Base-by-base conservation (phyloP, 2,797 vertebrate species). In the Myripristis murdjan region DNA sequence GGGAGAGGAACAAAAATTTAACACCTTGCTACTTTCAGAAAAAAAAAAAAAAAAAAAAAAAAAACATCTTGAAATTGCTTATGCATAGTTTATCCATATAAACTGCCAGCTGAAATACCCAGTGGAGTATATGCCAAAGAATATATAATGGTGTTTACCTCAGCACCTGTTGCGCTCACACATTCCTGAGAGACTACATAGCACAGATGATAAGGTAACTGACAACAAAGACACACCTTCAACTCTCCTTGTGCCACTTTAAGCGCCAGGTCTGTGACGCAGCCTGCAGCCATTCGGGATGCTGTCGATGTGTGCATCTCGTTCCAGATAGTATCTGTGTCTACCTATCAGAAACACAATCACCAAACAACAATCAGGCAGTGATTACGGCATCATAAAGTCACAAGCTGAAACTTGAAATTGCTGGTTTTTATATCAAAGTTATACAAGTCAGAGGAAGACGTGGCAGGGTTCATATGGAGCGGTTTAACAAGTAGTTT, bases 261-360 rank as follows among this genome's bases (percentile, higher is more conserved):
- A 87, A 97, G 93, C 18, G 97, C 95, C 69, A 99, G 91, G 74
- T 98, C 96, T 0, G 94, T 96, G 78, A 98, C 96, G 0, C 97
- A 96, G 73, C 97, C 97, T 0, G 94, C 95, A 0, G 97, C 97
- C 82, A 96, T 94, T 10, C 95, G 95, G 0, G 96, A 95, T 0
- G 96, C 96, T 0, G 93, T 90, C 69, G 96, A 94, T 20, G 96
- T 97, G 83, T 97, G 96, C 56, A 94, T 89, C 70, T 97, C 96
- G 0, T 97, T 98, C 96, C 96, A 97, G 83, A 97, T 86, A 37
- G 96, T 97, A 70, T 98, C 97, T 0, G 91, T 93, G 70, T 97
- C 97, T 67, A 96, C 96, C 95, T 96, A 92, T 61, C 48, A 59
- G 71, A 44, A 60, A 72, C 64, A 77, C 31, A 70, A 55, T 0